Evolutionary conservation across 2,113 vertebrate genomes (phyloP), one percentile per base, ranked within the genome.

Genomic region (Natator depressus): DNA sequence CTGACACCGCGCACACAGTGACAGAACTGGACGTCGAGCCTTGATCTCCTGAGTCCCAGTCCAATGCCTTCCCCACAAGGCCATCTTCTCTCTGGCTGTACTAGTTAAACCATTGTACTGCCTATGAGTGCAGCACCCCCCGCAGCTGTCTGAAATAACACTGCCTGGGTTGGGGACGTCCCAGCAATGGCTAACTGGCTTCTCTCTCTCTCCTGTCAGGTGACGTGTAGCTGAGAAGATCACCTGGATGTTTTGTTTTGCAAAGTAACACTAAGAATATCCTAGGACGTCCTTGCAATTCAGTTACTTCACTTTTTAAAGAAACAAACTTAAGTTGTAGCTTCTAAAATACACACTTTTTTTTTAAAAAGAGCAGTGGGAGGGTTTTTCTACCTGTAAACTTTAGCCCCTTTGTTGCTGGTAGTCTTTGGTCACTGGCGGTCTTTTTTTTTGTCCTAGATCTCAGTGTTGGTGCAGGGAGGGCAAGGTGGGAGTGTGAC

Each of bases 351-450:
- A 93, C 55, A 88, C n/a, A 6, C 75, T n/a, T 82, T 83, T 87
- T 85, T 49, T 69, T 42, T 5, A 14, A 85, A 80, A n/a, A 79
- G 50, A 95, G 75, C 79, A 14, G n/a, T 91, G 94, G 87, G 95
- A 89, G 96, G 91, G 82, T 95, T 97, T 96, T 98, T 94, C 94
- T 97, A 72, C 89, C 79, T 95, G 51, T 93, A 90, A 93, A 55
- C 47, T 79, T 87, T 80, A 84, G 46, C 83, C 86, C 94, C 53
- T 75, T 82, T 82, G 22, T 85, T 53, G 29, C 91, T 89, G 84
- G 29, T 95, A 97, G 96, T 90, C 42, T 94, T 57, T 89, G 93
- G 27, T 93, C 93, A 53, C 88, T 88, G 95, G 82, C 92, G 89
- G 84, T 54, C 65, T 75, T 90, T 72, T 90, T 75, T 90, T 72